phyloP scores from a whole-genome alignment of 2,113 vertebrate genomes.

The Urocolius indicus region DNA sequence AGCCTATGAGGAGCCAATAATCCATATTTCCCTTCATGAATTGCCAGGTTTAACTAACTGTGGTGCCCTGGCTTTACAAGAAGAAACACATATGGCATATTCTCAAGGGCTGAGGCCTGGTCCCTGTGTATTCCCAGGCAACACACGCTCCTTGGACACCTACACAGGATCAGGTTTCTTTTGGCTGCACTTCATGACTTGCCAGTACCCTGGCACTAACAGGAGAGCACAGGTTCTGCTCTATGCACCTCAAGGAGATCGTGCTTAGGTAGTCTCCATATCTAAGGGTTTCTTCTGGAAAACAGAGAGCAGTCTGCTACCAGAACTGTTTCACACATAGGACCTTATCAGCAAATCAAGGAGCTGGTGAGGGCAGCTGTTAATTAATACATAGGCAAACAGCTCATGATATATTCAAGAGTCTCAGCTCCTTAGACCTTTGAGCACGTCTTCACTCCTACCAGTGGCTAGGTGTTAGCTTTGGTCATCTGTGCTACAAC shows the following conservation, averaged over 20 bases:
- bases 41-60: neutral
- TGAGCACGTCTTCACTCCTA: neutral
- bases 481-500: neutral
- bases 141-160: neutral
- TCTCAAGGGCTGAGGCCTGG: neutral
- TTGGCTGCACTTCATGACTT: neutral
- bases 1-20: neutral
- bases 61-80: neutral
- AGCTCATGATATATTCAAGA: neutral
- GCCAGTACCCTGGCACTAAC: neutral
- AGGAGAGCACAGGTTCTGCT: neutral
- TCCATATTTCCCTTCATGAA: neutral
- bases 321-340: neutral
- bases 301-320: neutral
- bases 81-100: fast-evolving
- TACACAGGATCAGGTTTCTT: neutral
- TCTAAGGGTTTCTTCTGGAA: neutral
- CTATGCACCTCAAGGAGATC: neutral
- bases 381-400: neutral
- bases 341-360: neutral
- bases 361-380: neutral
- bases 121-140: neutral
- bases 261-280: neutral
- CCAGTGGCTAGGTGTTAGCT: neutral
- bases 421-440: neutral